Conservation (phyloP, 1,140 invertebrate genomes). For the Oryctes rhinoceros region DNA sequence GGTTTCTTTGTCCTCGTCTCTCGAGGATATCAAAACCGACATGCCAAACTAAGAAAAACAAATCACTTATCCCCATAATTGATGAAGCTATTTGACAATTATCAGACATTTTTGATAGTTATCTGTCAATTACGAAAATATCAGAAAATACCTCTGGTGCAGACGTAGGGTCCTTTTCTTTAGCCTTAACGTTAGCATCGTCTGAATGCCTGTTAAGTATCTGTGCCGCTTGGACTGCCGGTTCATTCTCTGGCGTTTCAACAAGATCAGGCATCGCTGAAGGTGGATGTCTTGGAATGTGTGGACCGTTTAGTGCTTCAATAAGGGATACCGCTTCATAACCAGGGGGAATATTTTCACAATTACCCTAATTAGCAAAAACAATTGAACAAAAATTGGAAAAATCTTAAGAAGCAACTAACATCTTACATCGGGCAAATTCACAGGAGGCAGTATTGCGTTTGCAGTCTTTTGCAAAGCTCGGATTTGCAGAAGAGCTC, state of each 20-base stretch:
- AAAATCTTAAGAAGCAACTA: conserved; percentile 39
- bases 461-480: conserved; percentile 85
- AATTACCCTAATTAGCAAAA: conserved; percentile 34
- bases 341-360: conserved; percentile 87
- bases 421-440: conserved; percentile 63
- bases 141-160: conserved; percentile 62
- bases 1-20: conserved; percentile 68
- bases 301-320: conserved; percentile 98
- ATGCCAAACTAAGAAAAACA: conserved; percentile 68
- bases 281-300: conserved; percentile 66
- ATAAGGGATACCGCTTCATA: conserved; percentile 96
- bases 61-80: not conserved
- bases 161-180: conserved; percentile 55
- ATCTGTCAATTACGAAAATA: not conserved
- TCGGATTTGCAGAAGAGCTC: conserved; percentile 94
- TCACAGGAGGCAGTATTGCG: conserved; percentile 62
- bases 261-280: conserved; percentile 66
- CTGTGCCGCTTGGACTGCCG: conserved; percentile 69
- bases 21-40: conserved; percentile 71
- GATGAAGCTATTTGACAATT: not conserved
- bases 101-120: not conserved
- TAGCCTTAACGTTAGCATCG: conserved; percentile 48
- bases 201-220: conserved; percentile 69
- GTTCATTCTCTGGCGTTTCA: conserved; percentile 60
- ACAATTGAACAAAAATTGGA: not conserved